Percentiles rank a stretch among this genome's conserved stretches.
phyloP scores from a whole-genome alignment of 2,113 vertebrate species.

The Hucho hucho region DNA sequence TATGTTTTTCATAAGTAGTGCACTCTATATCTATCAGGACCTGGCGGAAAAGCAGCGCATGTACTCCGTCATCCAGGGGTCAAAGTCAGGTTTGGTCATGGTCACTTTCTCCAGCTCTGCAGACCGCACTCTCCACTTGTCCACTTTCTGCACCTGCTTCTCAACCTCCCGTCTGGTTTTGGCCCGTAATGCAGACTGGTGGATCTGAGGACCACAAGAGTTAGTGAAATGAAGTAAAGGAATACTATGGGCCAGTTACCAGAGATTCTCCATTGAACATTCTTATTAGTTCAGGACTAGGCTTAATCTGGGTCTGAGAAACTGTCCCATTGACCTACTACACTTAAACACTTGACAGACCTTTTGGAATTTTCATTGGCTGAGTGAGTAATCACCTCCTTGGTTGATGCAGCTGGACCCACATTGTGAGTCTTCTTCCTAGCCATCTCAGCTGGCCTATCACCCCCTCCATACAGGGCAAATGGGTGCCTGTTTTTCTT shows the following conservation, averaged over 20 bases:
- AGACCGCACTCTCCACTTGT: constrained; percentile 75
- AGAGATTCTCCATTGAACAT: too few relatives aligned
- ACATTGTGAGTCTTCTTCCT: constrained; percentile 91
- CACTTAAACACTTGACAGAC: constrained; percentile 5
- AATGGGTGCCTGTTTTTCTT: constrained; percentile 86
- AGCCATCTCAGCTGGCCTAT: constrained; percentile 81
- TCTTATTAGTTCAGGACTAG: too few relatives aligned
- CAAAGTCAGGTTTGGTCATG: constrained; percentile 72
- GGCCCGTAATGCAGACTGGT: constrained; percentile 88
- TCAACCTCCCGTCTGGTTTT: constrained; percentile 88
- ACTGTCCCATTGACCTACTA: not conserved
- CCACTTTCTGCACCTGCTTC: constrained; percentile 76
- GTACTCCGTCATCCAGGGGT: constrained; percentile 94
- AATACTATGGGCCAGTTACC: not conserved
- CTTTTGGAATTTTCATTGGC: not conserved
- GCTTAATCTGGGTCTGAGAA: not conserved
- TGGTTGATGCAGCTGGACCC: constrained; percentile 80
- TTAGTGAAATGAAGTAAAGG: not conserved
- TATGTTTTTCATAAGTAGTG: too few relatives aligned
- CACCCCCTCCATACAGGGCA: constrained; percentile 88
- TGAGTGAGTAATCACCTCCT: constrained; percentile 72
- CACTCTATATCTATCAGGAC: constrained; percentile 64
- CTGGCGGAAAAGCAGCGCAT: constrained; percentile 93
- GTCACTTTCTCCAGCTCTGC: constrained; percentile 70
- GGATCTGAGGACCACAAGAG: constrained; percentile 63